Base-by-base conservation (phyloP, 2,888 invertebrate species). In the Fissipunctia ypsillon region DNA sequence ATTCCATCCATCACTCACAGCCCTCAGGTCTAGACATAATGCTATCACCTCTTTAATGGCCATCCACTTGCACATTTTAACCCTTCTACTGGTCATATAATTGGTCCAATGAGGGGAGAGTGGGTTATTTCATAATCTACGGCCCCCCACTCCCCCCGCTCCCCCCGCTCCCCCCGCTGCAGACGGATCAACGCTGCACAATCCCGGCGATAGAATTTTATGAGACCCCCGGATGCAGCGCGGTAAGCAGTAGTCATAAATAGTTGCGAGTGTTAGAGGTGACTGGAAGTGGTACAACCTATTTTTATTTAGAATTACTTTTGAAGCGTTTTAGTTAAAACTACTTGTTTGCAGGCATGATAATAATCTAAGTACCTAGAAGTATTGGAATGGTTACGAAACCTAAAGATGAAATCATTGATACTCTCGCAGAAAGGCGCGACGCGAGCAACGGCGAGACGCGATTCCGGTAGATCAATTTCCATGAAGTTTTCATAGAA, bases 191-290 rank as follows among this genome's bases (percentile, higher is more conserved):
- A 90, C 92, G 89, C 88, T 89, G 92, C 91, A 93, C 94, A 94
- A 94, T 94, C 94, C 93, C 85, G 90, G 91, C 93, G 94, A 95
- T 95, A 95, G 95, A 95, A 95, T 95, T 95, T 95, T 95, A 95
- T 91, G 95, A 94, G 91, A 91, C 90, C 90, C 89, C 93, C 93
- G 94, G 94, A 92, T 93, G 94, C 92, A 91, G 88, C 90, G 92
- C 91, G 91, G 94, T 93, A 94, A 95, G 95, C 94, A 94, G 94
- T 90, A 90, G 90, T 90, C 92, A 92, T 95, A 94, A 95, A 95
- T 95, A 95, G 88, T 88, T 84, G 83, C 75, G 69, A 54, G 79
- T 84, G 88, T 69, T 75, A 63, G 78, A 16, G 25, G 12, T n/a
- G 7, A 38, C 92, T 94, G 83, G 93, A 94, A 83, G 87, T 78